Conservation (phyloP, 2,888 invertebrate genomes). For the Unio pictorum region DNA sequence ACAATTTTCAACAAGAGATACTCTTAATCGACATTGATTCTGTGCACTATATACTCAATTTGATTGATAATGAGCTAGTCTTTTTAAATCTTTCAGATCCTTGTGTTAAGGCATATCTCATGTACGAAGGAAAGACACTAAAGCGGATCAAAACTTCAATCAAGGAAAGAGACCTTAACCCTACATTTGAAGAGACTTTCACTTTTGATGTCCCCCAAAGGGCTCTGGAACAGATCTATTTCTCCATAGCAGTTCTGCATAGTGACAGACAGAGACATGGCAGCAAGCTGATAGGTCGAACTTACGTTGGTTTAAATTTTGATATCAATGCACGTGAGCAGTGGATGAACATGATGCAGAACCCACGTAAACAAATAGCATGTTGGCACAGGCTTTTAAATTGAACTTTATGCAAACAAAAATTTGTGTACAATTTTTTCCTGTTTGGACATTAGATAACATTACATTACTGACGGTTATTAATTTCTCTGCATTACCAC, state of each 20-base stretch:
- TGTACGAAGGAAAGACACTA: conserved; percentile 60
- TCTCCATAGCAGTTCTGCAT: conserved; percentile 52
- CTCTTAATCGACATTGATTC: no score
- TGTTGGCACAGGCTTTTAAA: conserved; percentile 49
- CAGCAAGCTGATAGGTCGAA: conserved; percentile 51
- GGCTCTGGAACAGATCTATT: conserved; percentile 58
- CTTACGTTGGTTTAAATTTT: conserved; percentile 58
- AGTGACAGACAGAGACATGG: conserved; percentile 37
- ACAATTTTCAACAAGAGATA: no score
- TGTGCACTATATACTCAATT: neutral
- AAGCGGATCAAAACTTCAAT: conserved; percentile 56
- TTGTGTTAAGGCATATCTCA: conserved; percentile 51
- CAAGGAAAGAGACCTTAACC: conserved; percentile 44
- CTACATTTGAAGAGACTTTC: conserved; percentile 59
- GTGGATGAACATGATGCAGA: conserved; percentile 60
- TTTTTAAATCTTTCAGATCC: conserved; percentile 43
- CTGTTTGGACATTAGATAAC: no score
- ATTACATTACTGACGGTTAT: no score
- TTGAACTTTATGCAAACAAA: neutral
- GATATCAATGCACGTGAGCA: conserved; percentile 49
- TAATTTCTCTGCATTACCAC: no score
- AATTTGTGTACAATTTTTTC: no score
- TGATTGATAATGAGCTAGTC: neutral
- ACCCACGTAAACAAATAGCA: conserved; percentile 57
- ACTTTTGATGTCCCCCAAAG: conserved; percentile 58